Conservation (phyloP, 2,888 invertebrate genomes). For the Agrilus biguttatus region DNA sequence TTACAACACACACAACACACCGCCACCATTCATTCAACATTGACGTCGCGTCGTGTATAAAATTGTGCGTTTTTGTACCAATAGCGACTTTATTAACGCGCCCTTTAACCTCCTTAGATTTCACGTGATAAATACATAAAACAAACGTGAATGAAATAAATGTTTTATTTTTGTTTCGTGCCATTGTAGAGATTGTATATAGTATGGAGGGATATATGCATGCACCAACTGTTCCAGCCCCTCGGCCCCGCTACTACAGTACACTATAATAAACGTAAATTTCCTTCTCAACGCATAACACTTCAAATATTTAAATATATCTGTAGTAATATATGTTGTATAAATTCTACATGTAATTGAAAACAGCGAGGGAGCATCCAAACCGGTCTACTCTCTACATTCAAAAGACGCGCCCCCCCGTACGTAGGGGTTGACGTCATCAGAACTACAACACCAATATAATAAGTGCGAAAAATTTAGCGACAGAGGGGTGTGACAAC, state of each 20-base stretch:
- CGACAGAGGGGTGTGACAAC: neutral
- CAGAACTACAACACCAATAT: slow-evolving; percentile 4
- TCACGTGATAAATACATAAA: no score
- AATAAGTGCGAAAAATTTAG: neutral
- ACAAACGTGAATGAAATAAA: no score
- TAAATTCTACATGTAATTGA: slow-evolving; percentile 25
- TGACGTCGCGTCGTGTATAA: no score
- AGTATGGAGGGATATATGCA: slow-evolving; percentile 4
- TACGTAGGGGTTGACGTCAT: neutral
- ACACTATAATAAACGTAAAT: slow-evolving; percentile 33
- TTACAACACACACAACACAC: no score
- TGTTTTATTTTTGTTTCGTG: no score
- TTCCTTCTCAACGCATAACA: slow-evolving; percentile 31
- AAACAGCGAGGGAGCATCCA: slow-evolving; percentile 31
- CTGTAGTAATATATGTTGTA: slow-evolving; percentile 4
- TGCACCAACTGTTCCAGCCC: slow-evolving; percentile 18
- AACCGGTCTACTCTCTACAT: slow-evolving; percentile 17
- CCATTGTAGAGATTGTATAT: no score
- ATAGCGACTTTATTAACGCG: no score
- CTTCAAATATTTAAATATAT: slow-evolving; percentile 25
- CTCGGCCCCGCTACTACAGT: slow-evolving; percentile 28
- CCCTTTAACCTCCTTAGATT: no score
- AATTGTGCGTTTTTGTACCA: no score
- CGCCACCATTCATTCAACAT: no score
- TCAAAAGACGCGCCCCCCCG: neutral